phyloP scores from a whole-genome alignment of 1,140 invertebrate species.

The Tribolium castaneum region DNA sequence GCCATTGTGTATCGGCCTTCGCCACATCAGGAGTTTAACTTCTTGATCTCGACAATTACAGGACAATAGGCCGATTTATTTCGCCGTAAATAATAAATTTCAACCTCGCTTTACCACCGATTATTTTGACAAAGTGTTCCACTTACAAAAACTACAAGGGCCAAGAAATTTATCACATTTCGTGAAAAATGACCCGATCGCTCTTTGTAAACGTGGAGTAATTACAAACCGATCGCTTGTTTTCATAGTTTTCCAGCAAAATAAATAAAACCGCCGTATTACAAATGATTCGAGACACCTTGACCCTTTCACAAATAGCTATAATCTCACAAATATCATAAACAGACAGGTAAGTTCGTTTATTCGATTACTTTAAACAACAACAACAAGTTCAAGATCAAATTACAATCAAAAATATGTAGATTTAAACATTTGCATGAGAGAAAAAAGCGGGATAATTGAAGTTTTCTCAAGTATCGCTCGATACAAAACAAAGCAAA shows the following conservation, averaged over 20 bases:
- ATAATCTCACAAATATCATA: background rate
- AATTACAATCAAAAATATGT: background rate
- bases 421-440: background rate
- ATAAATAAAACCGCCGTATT: background rate
- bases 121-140: conserved; percentile 19
- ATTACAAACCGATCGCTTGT: conserved; percentile 19
- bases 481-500: background rate
- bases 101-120: conserved; percentile 8
- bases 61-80: conserved; percentile 22
- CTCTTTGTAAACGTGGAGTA: background rate
- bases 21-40: conserved; percentile 17
- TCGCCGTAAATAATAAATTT: conserved; percentile 35
- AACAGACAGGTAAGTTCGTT: background rate
- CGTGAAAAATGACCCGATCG: conserved; percentile 7
- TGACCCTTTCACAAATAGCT: conserved; percentile 6
- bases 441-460: background rate
- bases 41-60: conserved; percentile 23
- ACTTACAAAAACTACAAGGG: conserved; percentile 20
- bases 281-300: background rate
- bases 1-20: background rate
- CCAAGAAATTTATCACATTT: conserved; percentile 14
- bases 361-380: background rate
- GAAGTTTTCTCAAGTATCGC: background rate
- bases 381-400: too few relatives aligned
- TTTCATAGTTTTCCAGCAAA: background rate